Conservation (phyloP, 2,888 invertebrate genomes). For the Watsonalla cultraria region DNA sequence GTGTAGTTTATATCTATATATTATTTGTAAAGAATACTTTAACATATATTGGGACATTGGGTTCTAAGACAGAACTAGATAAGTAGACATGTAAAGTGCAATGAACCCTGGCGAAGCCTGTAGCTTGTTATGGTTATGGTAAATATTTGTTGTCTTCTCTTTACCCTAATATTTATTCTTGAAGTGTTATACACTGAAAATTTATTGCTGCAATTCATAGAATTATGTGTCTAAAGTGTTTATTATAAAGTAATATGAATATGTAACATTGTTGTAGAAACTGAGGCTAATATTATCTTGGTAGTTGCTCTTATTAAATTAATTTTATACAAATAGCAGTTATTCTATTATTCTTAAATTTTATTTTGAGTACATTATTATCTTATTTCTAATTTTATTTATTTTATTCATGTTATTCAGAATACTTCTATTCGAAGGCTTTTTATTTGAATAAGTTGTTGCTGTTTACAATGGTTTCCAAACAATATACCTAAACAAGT, state of each 20-base stretch:
- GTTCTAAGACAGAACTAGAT: constrained; percentile 40
- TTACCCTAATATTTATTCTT: constrained; percentile 56
- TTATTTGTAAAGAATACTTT: constrained; percentile 44
- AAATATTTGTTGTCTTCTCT: constrained; percentile 55
- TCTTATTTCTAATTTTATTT: constrained; percentile 48
- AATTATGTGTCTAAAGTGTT: constrained; percentile 28
- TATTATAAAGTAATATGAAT: constrained; percentile 34
- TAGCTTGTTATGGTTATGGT: constrained; percentile 56
- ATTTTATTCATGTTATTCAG: constrained; percentile 54
- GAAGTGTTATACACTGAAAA: constrained; percentile 63
- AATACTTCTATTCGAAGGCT: constrained; percentile 63
- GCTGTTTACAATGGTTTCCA: constrained; percentile 72
- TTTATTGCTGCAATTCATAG: constrained; percentile 56
- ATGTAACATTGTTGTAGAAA: constrained; percentile 33
- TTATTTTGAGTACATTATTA: constrained; percentile 32
- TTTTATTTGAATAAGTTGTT: constrained; percentile 62
- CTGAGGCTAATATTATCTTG: constrained; percentile 46
- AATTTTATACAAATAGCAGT: constrained; percentile 13
- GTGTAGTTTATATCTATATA: constrained; percentile 24
- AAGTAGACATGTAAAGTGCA: constrained; percentile 62
- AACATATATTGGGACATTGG: constrained; percentile 33
- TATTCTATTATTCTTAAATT: constrained; percentile 36
- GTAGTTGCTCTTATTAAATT: constrained; percentile 32
- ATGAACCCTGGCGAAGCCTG: constrained; percentile 71
- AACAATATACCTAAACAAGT: constrained; percentile 43